Base-by-base conservation (phyloP, 2,797 vertebrate species). In the Phalloptychus januarius region DNA sequence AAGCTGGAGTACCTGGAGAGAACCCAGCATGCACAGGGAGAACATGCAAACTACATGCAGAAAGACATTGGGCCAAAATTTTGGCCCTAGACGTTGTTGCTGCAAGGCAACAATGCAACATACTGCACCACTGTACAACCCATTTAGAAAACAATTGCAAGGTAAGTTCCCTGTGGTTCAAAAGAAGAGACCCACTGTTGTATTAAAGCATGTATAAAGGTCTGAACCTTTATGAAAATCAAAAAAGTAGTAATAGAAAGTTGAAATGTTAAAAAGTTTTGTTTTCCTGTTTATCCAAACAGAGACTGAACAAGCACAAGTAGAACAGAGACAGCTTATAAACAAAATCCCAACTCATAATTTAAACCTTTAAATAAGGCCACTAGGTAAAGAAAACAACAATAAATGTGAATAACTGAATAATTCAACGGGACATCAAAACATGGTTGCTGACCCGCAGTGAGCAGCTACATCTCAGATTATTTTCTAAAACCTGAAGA, bases 341-440 rank as follows among this genome's bases (percentile, higher is more conserved):
- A 56, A 56, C n/a, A 58, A 58, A 58, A 16, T 16, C 56, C 28
- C 56, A 58, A 58, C 28, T 15, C 28, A 36, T 7, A 38, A 38
- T 38, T 65, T 25, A 38, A 65, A 38, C 16, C 33, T 65, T 33
- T 36, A 63, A 63, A 63, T 20, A 63, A 36, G 33, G 58, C 31
- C 28, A 33, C 58, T 33, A 36, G 16, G 61, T 36, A 65, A 65
- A 38, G 33, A 18, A 65, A 36, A 38, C 8, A 3, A 7, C 61
- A 65, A 36, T 38, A 65, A 20, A 20, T 65, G 18, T 12, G n/a
- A n/a, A n/a, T n/a, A 40, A 20, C 36, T 67, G 33, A 67, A 38
- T 15, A 67, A 67, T 67, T 67, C 65, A 67, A 67, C 8, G 13
- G 38, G 42, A n/a, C 12, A 42, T 69, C 65, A 69, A 69, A 69